A percentile compares a stretch with the other conserved stretches of the same genome.
These are phyloP conservation scores for Ophthalmolycus amberensis DNA, from an alignment of 2,113 vertebrate genomes.

Conservation along the genomic window DNA sequence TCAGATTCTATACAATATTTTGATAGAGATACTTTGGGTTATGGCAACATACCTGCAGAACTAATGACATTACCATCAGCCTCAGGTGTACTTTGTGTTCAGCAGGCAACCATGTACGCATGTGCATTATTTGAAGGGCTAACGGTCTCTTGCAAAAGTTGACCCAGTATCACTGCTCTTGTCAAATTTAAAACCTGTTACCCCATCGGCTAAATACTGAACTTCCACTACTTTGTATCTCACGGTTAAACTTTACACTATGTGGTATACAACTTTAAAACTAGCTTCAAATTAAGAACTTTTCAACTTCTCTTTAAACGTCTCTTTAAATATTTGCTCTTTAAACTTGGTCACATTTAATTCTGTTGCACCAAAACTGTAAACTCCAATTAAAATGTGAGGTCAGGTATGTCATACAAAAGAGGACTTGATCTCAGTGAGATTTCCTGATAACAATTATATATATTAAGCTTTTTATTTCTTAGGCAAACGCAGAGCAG, in stretches of 20 bases:
- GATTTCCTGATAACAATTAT: neutral
- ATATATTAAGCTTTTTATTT: neutral
- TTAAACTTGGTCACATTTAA: too few species aligned
- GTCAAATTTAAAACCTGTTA: neutral
- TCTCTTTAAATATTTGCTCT: too few species aligned
- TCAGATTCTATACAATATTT: too few species aligned
- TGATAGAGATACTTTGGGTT: neutral
- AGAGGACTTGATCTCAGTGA: neutral
- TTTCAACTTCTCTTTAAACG: too few species aligned
- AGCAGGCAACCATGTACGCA: too few species aligned
- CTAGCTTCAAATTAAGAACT: too few species aligned
- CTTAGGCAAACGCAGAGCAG: neutral
- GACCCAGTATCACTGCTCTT: neutral
- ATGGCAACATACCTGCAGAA: neutral
- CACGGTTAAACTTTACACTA: too few species aligned
- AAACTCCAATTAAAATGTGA: too few species aligned
- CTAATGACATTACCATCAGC: neutral
- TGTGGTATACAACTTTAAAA: too few species aligned
- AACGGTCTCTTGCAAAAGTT: neutral
- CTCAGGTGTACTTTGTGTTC: too few species aligned
- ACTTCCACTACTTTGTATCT: neutral
- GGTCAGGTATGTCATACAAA: neutral
- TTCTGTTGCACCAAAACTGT: too few species aligned
- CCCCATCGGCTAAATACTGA: neutral
- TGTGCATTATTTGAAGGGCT: neutral